Evolutionary conservation across 2,888 invertebrate genomes (phyloP).

Genomic region (Dorcus parallelipipedus): DNA sequence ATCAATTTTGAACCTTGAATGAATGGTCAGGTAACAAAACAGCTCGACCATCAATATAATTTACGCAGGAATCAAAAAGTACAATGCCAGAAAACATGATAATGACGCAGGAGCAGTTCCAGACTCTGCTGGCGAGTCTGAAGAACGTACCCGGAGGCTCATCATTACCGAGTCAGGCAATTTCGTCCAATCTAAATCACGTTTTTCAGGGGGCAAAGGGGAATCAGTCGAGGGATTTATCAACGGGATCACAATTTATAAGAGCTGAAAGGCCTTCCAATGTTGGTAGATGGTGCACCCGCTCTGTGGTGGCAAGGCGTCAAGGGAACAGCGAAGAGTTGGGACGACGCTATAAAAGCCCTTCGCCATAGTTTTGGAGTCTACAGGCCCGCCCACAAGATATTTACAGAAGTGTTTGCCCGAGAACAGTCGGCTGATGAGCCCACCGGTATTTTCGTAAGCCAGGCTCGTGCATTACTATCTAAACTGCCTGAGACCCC

Average conservation of each 20-base stretch:
- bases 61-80: too few species aligned
- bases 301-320: constrained; percentile 27
- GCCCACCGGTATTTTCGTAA: neutral
- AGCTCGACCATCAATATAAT: too few species aligned
- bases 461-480: neutral
- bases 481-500: neutral
- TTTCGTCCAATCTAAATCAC: constrained; percentile 16
- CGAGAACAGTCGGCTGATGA: constrained; percentile 9
- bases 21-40: too few species aligned
- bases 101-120: too few species aligned
- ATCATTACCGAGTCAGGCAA: constrained; percentile 1
- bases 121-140: too few species aligned
- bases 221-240: constrained; percentile 19
- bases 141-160: too few species aligned
- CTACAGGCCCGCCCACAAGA: constrained; percentile 15
- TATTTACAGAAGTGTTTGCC: constrained; percentile 19
- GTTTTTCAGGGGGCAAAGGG: constrained; percentile 17
- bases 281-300: constrained; percentile 25
- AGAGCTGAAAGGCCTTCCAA: constrained; percentile 23
- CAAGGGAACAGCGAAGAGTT: constrained; percentile 3
- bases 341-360: constrained; percentile 15
- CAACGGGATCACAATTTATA: too few species aligned
- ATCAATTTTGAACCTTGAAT: too few species aligned
- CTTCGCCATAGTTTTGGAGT: constrained; percentile 20
- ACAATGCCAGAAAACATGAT: too few species aligned